A percentile compares a stretch with the other conserved stretches of the same genome.
Conservation (phyloP, 2,888 invertebrate genomes). For the Aspidiotus destructor region DNA sequence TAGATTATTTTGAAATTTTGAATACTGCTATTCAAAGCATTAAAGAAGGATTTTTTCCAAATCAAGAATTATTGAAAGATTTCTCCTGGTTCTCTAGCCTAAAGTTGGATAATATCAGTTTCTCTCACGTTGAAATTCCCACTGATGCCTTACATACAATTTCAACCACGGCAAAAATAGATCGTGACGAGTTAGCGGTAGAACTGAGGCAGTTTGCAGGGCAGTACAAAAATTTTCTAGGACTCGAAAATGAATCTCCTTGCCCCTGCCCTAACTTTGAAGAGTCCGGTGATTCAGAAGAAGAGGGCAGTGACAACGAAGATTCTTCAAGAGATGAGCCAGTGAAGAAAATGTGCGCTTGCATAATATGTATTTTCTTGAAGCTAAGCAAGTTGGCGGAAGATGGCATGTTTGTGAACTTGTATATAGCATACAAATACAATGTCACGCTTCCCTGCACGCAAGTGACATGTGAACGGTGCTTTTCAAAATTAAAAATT, state of each 20-base stretch:
- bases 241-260: background rate
- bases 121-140: background rate
- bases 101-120: background rate
- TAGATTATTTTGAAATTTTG: conserved; percentile 11
- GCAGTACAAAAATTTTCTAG: background rate
- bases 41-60: conserved; percentile 1
- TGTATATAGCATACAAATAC: conserved; percentile 26
- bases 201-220: background rate
- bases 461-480: conserved; percentile 21
- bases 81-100: background rate
- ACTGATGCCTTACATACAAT: background rate
- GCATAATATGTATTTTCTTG: background rate
- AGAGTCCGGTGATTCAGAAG: conserved; percentile 4
- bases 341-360: conserved; percentile 1
- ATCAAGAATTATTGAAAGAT: conserved; percentile 1
- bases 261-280: conserved; percentile 1
- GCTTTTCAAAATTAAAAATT: conserved; percentile 26
- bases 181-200: background rate
- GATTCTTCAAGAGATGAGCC: background rate
- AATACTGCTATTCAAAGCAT: background rate
- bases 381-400: background rate
- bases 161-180: background rate
- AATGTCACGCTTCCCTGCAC: conserved; percentile 12
- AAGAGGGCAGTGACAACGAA: background rate
- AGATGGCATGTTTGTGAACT: conserved; percentile 5